A percentile compares a stretch with the other conserved stretches of the same genome.
These are phyloP conservation scores for Centropus bengalensis DNA, from an alignment of 2,113 vertebrate species.

Conservation along the genomic window DNA sequence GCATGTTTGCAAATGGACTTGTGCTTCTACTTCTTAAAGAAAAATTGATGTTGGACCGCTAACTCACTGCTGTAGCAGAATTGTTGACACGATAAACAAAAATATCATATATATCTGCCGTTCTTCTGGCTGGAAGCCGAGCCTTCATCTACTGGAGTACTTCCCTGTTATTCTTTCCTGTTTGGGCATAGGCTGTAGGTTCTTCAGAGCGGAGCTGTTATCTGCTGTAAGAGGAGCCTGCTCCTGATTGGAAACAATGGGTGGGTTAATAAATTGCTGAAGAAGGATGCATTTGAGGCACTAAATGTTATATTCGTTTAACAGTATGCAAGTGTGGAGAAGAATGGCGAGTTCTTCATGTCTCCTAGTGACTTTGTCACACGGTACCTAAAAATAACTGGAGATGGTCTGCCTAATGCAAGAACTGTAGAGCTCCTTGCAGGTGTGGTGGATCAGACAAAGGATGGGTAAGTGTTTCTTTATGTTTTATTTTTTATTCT, in stretches of 20 bases:
- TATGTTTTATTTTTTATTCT: not conserved
- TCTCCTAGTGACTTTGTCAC: slow-evolving; percentile 86
- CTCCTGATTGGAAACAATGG: not conserved
- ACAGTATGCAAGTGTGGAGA: slow-evolving; percentile 88
- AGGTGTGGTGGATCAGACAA: slow-evolving; percentile 88
- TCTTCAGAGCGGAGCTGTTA: not conserved
- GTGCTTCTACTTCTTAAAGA: not conserved
- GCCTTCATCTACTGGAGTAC: not conserved
- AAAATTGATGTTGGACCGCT: fast-evolving
- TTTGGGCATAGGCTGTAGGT: not conserved
- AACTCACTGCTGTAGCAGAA: not conserved
- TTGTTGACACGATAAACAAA: not conserved
- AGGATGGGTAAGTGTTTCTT: slow-evolving; percentile 81
- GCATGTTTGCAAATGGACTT: fast-evolving
- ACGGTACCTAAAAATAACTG: slow-evolving; percentile 82
- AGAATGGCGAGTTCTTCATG: slow-evolving; percentile 87
- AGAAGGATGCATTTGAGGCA: not conserved
- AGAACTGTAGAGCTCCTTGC: slow-evolving; percentile 83
- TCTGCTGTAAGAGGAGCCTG: not conserved
- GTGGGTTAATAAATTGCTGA: not conserved
- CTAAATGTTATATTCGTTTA: slow-evolving; percentile 15
- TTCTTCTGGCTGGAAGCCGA: not conserved
- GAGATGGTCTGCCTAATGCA: slow-evolving; percentile 79
- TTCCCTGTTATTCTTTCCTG: not conserved
- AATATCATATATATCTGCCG: fast-evolving